Conservation (phyloP, 2,113 vertebrate species). For the Telmatochromis sp. region DNA sequence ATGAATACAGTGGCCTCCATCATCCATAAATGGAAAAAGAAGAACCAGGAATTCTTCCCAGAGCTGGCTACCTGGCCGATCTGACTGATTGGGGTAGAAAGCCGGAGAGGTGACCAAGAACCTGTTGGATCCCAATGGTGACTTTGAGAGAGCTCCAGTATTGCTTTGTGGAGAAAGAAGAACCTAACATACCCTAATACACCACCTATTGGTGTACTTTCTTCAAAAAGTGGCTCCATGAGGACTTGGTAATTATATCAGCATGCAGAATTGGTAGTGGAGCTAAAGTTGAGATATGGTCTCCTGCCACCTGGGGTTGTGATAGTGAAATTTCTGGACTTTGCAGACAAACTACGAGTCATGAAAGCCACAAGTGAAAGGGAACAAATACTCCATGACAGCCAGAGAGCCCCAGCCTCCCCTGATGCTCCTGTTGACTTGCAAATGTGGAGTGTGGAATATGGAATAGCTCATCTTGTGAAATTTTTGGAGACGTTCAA, state of each 20-base stretch:
- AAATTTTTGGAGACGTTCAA: neutral
- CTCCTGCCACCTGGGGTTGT: neutral
- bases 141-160: neutral
- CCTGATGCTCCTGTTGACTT: neutral
- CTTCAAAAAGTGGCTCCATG: neutral
- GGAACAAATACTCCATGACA: neutral
- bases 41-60: neutral
- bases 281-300: neutral
- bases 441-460: neutral
- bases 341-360: neutral
- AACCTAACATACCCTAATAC: neutral
- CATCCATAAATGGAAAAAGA: neutral
- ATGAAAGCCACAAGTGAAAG: neutral
- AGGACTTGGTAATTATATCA: neutral
- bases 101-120: neutral
- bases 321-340: neutral
- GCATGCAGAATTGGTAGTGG: neutral
- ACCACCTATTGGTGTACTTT: neutral
- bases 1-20: neutral
- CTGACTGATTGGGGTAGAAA: neutral
- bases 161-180: neutral
- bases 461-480: neutral
- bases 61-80: neutral
- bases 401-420: neutral
- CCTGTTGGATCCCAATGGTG: neutral